These are phyloP conservation scores for Eira barbara DNA, from an alignment of 2,113 vertebrate genomes.

Conservation along the genomic window DNA sequence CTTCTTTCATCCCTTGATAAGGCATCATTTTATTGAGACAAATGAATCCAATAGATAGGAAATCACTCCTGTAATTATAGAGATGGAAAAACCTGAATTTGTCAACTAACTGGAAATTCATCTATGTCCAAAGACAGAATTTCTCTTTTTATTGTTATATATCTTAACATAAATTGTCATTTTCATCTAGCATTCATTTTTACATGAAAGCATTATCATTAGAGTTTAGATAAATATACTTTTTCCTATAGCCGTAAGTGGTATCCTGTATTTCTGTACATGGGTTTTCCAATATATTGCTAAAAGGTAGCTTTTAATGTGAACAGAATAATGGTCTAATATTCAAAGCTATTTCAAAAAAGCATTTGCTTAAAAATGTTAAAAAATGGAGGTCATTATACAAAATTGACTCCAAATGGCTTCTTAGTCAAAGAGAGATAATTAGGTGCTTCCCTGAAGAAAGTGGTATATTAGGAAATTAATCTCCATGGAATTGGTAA, in stretches of 20 bases:
- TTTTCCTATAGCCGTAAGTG: not conserved
- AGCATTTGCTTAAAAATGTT: constrained; percentile 60
- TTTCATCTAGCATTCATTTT: not conserved
- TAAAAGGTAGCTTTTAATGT: constrained; percentile 43
- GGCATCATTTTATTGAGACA: not conserved
- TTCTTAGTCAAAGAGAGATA: constrained; percentile 77
- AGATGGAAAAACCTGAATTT: not conserved
- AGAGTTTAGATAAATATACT: not conserved
- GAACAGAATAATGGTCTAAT: constrained; percentile 19
- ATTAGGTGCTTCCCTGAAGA: constrained; percentile 77
- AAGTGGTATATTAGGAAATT: constrained; percentile 81
- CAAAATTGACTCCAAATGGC: constrained; percentile 75
- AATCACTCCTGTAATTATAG: not conserved
- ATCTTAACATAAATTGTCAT: not conserved
- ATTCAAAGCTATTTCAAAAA: constrained; percentile 47
- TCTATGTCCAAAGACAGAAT: not conserved
- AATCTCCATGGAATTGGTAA: constrained; percentile 78
- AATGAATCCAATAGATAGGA: not conserved
- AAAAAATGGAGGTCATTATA: constrained; percentile 76
- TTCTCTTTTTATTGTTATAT: not conserved
- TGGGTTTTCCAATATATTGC: not conserved
- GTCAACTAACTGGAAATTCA: not conserved
- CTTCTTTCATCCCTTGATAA: not conserved
- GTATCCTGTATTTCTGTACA: constrained; percentile 7
- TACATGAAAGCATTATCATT: not conserved